Conservation (phyloP, 2,888 invertebrate genomes). For the Archips crataeganus region DNA sequence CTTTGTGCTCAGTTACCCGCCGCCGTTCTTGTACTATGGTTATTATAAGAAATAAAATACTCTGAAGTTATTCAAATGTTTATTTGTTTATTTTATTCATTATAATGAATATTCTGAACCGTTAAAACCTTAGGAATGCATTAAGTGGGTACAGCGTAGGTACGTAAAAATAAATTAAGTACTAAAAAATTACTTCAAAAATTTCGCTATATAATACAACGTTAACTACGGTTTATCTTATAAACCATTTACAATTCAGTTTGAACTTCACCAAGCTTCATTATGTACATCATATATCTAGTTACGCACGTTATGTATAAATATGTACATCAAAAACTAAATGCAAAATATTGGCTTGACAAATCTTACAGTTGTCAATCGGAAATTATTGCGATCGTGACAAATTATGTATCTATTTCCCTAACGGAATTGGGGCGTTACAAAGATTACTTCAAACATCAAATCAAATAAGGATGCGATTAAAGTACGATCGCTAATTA, state of each 20-base stretch:
- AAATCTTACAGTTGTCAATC: conserved; percentile 32
- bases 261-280: conserved; percentile 35
- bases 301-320: conserved; percentile 67
- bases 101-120: conserved; percentile 75
- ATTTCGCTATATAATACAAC: conserved; percentile 67
- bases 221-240: conserved; percentile 75
- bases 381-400: not conserved
- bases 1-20: no score
- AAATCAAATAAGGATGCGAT: not conserved
- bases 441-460: not conserved
- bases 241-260: conserved; percentile 67
- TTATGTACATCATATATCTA: conserved; percentile 44
- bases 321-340: conserved; percentile 59
- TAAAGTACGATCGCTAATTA: no score
- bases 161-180: conserved; percentile 81
- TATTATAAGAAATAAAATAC: conserved; percentile 45
- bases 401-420: not conserved
- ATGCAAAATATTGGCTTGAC: conserved; percentile 62
- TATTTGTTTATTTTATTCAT: conserved; percentile 79
- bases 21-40: not conserved
- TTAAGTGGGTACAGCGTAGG: conserved; percentile 69
- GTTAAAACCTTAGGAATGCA: conserved; percentile 80
- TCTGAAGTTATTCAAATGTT: conserved; percentile 67
- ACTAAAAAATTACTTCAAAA: conserved; percentile 72
- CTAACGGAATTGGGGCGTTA: not conserved